Conservation (phyloP, 2,888 invertebrate species). For the Troides aeacus region DNA sequence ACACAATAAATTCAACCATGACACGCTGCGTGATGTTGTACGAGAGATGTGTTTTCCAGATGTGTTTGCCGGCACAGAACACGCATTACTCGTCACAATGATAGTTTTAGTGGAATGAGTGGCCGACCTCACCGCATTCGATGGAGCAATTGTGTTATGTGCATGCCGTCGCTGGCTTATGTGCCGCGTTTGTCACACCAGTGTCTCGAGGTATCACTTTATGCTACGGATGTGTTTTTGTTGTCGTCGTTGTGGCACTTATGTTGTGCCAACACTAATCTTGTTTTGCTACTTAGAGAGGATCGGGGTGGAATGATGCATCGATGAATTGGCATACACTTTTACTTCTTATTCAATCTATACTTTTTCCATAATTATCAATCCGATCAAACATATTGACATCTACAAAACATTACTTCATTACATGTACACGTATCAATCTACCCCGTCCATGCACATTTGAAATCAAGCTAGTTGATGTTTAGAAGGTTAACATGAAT, state of each 20-base stretch:
- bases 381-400: constrained; percentile 9
- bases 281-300: constrained; percentile 62
- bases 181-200: constrained; percentile 73
- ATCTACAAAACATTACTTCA: constrained; percentile 20
- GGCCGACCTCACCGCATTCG: constrained; percentile 79
- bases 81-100: constrained; percentile 70
- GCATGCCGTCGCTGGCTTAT: constrained; percentile 77
- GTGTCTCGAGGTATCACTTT: constrained; percentile 71
- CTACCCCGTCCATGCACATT: constrained; percentile 54
- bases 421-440: constrained; percentile 53
- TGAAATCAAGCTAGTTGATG: constrained; percentile 52
- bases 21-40: constrained; percentile 34
- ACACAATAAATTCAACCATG: constrained; percentile 59
- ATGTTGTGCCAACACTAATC: constrained; percentile 63
- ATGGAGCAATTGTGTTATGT: constrained; percentile 77
- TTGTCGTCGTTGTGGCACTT: constrained; percentile 73
- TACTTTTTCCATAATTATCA: constrained; percentile 13
- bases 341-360: constrained; percentile 1
- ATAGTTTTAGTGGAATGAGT: constrained; percentile 79
- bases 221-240: constrained; percentile 65
- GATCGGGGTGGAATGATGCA: constrained; percentile 68
- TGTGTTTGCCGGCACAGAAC: constrained; percentile 60
- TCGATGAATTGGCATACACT: constrained; percentile 28
- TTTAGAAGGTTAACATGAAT: constrained; percentile 31
- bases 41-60: constrained; percentile 50